Base-by-base conservation (phyloP, 2,113 vertebrate species). In the Gyps fulvus region DNA sequence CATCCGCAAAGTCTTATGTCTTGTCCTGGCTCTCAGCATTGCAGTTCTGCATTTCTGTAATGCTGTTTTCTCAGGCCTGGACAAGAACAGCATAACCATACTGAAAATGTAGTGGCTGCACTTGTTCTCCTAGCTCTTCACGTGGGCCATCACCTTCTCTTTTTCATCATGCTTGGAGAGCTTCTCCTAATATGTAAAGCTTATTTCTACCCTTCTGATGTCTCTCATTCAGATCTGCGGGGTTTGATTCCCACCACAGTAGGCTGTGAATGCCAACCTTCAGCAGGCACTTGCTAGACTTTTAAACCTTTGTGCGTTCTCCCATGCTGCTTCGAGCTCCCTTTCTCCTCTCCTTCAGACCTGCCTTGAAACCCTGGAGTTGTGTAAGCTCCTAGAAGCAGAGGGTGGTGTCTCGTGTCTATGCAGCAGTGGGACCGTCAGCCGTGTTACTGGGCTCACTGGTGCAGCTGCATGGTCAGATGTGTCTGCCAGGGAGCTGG, bases 241-340 rank as follows among this genome's bases (percentile, higher is more conserved):
- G n/a, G 27, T 65, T 71, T 89, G 40, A 27, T 55, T 84, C 32
- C 29, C 32, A 47, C 15, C 0, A 0, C 34, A 55, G 73, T n/a
- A 80, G 38, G 32, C 42, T 5, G 0, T 40, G 52, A 59, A 13
- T n/a, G 31, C 34, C 45, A 72, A 5, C 26, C 36, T 73, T 14
- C 29, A 26, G 17, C 10, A 52, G 65, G 17, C 3, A 4, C 16
- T 70, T 34, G 14, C 36, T 52, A 6, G 52, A 34, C 19, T 79
- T 85, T 5, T 9, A 43, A 59, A 47, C 8, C 11, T 31, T 49
- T 61, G 26, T 58, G 12, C 0, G 0, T 38, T 57, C 25, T 47
- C n/a, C 29, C 16, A 1, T 17, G 21, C 42, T n/a, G 52, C 36
- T 82, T 76, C 0, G 0, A 71, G 38, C 47, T 91, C 40, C 10